phyloP scores from a whole-genome alignment of 2,113 vertebrate species.

The Heliornis fulica region DNA sequence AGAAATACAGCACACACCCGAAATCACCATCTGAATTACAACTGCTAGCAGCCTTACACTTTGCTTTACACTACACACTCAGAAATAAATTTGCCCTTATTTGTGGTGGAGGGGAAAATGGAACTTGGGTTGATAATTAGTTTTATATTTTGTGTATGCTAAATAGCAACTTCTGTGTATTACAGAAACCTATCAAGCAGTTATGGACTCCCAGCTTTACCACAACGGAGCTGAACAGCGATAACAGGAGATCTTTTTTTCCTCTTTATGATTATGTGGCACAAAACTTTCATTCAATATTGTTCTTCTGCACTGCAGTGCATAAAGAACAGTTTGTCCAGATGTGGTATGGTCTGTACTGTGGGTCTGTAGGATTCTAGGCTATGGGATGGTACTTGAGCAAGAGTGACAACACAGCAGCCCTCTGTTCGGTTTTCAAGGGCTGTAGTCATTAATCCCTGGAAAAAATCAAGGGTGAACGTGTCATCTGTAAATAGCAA shows the following conservation, averaged over 20 bases:
- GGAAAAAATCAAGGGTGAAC: not conserved
- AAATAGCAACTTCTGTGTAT: not conserved
- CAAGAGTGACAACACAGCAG: not conserved
- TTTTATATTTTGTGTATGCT: not conserved
- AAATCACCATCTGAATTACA: slow-evolving; percentile 15
- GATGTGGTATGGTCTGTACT: not conserved
- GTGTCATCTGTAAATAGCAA: not conserved
- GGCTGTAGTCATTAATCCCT: not conserved
- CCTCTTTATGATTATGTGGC: not conserved
- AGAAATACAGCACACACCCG: not conserved
- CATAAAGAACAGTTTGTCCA: not conserved
- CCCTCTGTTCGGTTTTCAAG: not conserved
- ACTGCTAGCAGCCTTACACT: not conserved
- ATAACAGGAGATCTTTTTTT: not conserved
- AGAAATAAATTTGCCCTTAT: slow-evolving; percentile 39
- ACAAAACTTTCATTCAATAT: not conserved
- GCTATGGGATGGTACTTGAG: not conserved
- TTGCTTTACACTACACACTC: not conserved
- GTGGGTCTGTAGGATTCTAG: not conserved
- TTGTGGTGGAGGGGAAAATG: not conserved
- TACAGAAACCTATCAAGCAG: not conserved
- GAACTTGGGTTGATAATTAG: not conserved
- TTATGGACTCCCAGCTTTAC: not conserved
- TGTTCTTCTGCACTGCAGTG: not conserved
- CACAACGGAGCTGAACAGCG: not conserved